These are phyloP conservation scores for Resseliella maxima DNA, from an alignment of 2,888 invertebrate species.

Conservation along the genomic window DNA sequence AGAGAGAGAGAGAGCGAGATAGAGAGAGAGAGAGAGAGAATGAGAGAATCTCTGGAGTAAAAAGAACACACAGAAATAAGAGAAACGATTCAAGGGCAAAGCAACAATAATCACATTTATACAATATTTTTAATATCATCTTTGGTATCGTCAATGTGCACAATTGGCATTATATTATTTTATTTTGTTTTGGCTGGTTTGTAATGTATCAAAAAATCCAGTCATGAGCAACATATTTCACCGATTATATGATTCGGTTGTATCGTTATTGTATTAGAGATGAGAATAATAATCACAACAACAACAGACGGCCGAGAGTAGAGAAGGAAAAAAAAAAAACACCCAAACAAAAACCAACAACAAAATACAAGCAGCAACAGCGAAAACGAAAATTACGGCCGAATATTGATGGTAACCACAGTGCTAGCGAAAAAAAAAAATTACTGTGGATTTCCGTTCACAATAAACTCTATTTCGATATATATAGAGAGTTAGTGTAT, in stretches of 20 bases:
- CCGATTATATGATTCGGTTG: neutral
- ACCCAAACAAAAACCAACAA: no score
- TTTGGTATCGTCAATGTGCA: neutral
- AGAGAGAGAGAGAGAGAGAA: neutral
- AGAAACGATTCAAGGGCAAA: neutral
- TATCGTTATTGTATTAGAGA: neutral
- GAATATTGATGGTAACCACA: neutral
- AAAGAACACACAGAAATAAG: neutral
- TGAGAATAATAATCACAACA: neutral
- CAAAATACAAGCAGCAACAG: neutral
- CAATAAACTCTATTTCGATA: neutral
- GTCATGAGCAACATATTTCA: conserved; percentile 2
- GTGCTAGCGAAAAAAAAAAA: neutral
- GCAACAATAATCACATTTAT: neutral
- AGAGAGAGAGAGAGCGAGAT: no score
- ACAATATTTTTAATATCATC: neutral
- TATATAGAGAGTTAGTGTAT: neutral
- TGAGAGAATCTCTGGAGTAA: neutral
- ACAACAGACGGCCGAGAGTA: neutral
- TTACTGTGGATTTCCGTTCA: neutral
- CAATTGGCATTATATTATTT: conserved; percentile 17
- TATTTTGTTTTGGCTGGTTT: neutral
- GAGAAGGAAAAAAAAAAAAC: neutral
- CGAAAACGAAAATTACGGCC: neutral
- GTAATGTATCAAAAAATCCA: neutral